Evolutionary conservation across 2,113 vertebrate genomes (phyloP).

Genomic region (Gallinago undulata): DNA sequence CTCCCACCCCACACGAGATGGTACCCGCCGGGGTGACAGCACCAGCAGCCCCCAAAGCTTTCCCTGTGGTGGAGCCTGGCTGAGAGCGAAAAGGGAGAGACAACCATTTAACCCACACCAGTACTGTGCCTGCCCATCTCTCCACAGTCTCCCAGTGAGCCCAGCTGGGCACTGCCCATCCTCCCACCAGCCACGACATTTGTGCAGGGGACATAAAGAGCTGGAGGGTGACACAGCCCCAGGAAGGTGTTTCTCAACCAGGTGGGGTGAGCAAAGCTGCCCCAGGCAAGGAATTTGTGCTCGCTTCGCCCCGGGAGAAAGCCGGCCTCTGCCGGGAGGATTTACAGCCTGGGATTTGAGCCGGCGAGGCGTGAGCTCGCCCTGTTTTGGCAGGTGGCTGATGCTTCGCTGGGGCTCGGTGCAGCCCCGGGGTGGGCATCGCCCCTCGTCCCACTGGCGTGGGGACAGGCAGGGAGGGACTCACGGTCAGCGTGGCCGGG

Average conservation of each 20-base stretch:
- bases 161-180: rapidly evolving
- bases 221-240: neutral
- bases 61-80: rapidly evolving
- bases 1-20: neutral
- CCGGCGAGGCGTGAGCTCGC: rapidly evolving
- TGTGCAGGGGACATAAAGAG: neutral
- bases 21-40: rapidly evolving
- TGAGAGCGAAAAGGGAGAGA: neutral
- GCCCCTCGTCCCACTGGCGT: rapidly evolving
- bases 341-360: neutral
- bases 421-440: neutral
- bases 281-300: rapidly evolving
- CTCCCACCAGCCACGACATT: neutral
- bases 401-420: rapidly evolving
- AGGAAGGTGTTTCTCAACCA: neutral
- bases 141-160: rapidly evolving
- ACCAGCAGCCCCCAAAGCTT: neutral
- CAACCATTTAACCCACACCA: neutral
- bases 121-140: rapidly evolving
- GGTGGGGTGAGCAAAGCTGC: neutral
- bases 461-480: neutral
- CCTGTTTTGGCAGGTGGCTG: neutral
- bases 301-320: neutral
- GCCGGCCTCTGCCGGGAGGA: rapidly evolving
- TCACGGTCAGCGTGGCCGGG: rapidly evolving